Evolutionary conservation across 1,140 invertebrate genomes (phyloP), one percentile per base, ranked within the genome.

Genomic region (Temnothorax nylanderi): DNA sequence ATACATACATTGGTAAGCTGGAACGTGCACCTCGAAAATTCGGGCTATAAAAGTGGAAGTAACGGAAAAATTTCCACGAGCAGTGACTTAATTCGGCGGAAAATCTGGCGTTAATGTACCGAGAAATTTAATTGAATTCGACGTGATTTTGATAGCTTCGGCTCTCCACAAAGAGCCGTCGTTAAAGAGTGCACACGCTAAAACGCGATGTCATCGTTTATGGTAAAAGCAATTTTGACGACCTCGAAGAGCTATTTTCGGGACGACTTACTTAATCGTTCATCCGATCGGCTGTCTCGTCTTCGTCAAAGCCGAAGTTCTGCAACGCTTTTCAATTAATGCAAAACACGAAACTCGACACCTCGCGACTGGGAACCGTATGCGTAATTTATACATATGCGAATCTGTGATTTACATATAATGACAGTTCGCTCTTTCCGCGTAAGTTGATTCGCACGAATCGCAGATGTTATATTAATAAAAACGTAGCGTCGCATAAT

Each of bases 201-300:
- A 60, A 58, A 74, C 41, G 67, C 26, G 80, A 47, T 16, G 18
- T 44, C 13, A 13, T 37, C 69, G 26, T 82, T 60, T 82, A 34
- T 60, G 69, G 34, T 49, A 26, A 84, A 84, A 47, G 80, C 26
- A 34, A 34, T 74, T 67, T 71, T 21, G 41, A 60, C 26, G 41
- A 47, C 67, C 80, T 82, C 60, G 80, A 47, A 3, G 21, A 74
- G 51, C 18, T 75, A 75, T 84, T 84, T 84, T 84, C 54, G 54
- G n/a, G n/a, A 18, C 21, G 47, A 13, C n/a, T 47, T 60, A 84
- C 49, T 74, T 62, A 60, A 49, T 75, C 54, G 21, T 26, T n/a
- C 80, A 67, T 47, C 69, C 69, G 41, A 74, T 62, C 54, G 6
- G 11, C 18, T 21, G 16, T 21, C 37, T 81, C 26, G 5, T 18